These are phyloP conservation scores for Eospalax fontanierii DNA, from an alignment of 2,797 vertebrate genomes.

Conservation along the genomic window DNA sequence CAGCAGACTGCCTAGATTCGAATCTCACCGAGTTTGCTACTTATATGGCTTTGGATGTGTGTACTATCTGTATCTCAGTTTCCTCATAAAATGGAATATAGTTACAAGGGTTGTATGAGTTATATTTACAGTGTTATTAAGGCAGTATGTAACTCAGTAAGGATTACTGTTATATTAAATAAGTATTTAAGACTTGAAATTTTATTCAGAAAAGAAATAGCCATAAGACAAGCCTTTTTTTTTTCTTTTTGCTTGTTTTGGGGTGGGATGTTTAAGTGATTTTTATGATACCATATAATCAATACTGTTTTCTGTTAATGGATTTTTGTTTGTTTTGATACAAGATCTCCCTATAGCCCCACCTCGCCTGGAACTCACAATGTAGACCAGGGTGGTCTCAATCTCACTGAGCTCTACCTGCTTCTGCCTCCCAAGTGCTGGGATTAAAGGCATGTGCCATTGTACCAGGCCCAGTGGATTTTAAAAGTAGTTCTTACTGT, in stretches of 20 bases:
- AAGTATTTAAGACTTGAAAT: background rate
- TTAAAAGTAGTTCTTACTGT: background rate
- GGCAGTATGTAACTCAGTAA: background rate
- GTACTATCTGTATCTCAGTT: conserved; percentile 19
- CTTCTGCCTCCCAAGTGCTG: too few species aligned
- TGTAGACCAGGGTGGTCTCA: too few species aligned
- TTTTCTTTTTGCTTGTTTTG: conserved; percentile 60
- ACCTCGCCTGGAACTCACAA: too few species aligned
- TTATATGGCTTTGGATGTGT: background rate
- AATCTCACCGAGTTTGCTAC: background rate
- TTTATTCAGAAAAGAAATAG: conserved; percentile 41
- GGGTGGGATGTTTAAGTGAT: background rate
- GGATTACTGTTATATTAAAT: background rate
- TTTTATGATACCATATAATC: conserved; percentile 25
- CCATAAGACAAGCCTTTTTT: background rate
- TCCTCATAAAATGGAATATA: background rate
- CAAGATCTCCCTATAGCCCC: too few species aligned
- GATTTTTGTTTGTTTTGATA: background rate
- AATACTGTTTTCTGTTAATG: background rate
- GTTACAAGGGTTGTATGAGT: background rate
- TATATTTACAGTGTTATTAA: background rate
- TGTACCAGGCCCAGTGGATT: background rate
- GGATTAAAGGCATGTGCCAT: too few species aligned
- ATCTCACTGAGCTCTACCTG: too few species aligned
- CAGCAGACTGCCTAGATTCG: conserved; percentile 28